phyloP scores from a whole-genome alignment of 2,888 invertebrate genomes.

The Rhodophaea formosa region DNA sequence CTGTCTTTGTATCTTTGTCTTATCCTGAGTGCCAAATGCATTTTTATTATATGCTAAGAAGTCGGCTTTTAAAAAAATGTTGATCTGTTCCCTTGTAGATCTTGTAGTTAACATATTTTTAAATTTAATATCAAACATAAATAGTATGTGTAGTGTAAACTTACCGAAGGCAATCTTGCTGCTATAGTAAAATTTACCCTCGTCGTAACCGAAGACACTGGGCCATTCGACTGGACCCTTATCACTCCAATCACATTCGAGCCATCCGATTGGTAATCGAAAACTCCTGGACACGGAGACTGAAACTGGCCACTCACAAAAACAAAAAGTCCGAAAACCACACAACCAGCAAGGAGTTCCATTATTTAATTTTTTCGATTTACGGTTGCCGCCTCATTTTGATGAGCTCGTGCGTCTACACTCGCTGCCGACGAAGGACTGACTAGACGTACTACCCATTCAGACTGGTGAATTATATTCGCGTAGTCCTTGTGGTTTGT shows the following conservation, averaged over 20 bases:
- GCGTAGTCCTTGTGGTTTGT: constrained; percentile 14
- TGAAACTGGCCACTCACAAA: constrained; percentile 25
- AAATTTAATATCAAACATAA: not conserved
- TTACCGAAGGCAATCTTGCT: constrained; percentile 25
- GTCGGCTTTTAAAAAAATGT: too few relatives aligned
- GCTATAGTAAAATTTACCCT: constrained; percentile 28
- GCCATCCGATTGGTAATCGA: constrained; percentile 28
- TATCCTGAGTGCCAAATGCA: too few relatives aligned
- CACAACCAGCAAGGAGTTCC: constrained; percentile 1
- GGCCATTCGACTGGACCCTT: constrained; percentile 22
- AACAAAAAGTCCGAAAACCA: constrained; percentile 20
- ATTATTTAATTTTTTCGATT: constrained; percentile 1
- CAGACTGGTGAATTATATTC: constrained; percentile 8
- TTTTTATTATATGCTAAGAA: too few relatives aligned
- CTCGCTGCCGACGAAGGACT: constrained; percentile 24
- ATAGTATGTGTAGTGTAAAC: not conserved
- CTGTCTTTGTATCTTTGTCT: too few relatives aligned
- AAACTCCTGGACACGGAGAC: constrained; percentile 28
- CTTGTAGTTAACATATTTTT: too few relatives aligned
- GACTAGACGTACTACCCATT: constrained; percentile 16
- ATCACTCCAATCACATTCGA: constrained; percentile 23
- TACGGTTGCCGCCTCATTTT: constrained; percentile 23
- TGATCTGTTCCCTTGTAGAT: too few relatives aligned
- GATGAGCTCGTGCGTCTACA: constrained; percentile 23
- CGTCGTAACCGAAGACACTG: constrained; percentile 20